These are phyloP conservation scores for Aphyosemion australe DNA, from an alignment of 2,113 vertebrate species.

Conservation along the genomic window DNA sequence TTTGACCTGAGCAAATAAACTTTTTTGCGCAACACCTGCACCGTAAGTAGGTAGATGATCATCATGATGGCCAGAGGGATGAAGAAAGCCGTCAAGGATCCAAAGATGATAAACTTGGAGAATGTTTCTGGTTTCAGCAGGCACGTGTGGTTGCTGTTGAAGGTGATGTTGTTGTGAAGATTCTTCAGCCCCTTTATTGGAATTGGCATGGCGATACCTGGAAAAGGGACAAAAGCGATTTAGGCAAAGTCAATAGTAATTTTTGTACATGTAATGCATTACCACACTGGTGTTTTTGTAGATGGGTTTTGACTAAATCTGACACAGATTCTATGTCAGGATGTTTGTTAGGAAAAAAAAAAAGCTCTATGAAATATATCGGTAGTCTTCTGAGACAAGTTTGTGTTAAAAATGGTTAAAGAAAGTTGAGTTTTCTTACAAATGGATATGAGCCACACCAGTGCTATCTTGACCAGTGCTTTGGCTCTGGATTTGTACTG, in stretches of 20 bases:
- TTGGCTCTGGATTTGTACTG: constrained; percentile 94
- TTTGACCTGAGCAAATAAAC: constrained; percentile 88
- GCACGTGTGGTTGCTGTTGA: constrained; percentile 87
- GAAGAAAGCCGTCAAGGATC: constrained; percentile 93
- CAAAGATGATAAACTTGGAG: constrained; percentile 89
- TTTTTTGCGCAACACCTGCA: constrained; percentile 89
- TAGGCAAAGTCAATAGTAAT: neutral
- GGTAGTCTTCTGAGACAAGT: neutral
- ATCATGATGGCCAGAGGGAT: constrained; percentile 95
- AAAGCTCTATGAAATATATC: neutral
- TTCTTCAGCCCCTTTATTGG: constrained; percentile 89
- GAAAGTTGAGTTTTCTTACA: constrained; percentile 78
- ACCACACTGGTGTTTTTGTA: too few relatives aligned
- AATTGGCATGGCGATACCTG: constrained; percentile 94
- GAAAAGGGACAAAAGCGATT: constrained; percentile 48
- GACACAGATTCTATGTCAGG: too few relatives aligned
- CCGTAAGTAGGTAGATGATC: constrained; percentile 93
- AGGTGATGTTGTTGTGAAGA: constrained; percentile 74
- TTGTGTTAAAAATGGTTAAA: neutral
- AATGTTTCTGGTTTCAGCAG: constrained; percentile 85
- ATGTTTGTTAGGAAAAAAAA: too few relatives aligned
- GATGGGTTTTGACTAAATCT: too few relatives aligned
- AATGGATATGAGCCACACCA: constrained; percentile 97
- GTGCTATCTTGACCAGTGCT: constrained; percentile 89
- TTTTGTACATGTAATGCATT: neutral